Evolutionary conservation across 1,140 invertebrate genomes (phyloP), one percentile per base, ranked within the genome.

Genomic region (Philopotamus ludificatus): DNA sequence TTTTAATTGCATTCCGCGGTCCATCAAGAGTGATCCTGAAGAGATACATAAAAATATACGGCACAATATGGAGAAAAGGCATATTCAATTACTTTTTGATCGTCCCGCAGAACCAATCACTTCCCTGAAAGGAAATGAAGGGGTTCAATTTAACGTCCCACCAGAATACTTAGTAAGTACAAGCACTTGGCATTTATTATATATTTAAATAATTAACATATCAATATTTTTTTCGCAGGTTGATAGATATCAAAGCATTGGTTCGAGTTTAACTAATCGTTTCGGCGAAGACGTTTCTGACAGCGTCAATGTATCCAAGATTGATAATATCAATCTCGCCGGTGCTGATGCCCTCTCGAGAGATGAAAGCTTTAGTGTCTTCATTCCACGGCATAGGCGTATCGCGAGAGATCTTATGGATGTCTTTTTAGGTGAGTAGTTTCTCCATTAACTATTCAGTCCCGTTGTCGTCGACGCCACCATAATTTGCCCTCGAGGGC

Each of bases 21-120:
- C n/a, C n/a, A n/a, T n/a, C n/a, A n/a, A n/a, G n/a, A n/a, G 28
- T 34, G 28, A 34, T 7, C 28, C 4, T 12, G 4, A 4, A 34
- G 28, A 34, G 28, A 34, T 34, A 7, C 28, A 34, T 4, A 4
- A 12, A 34, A 34, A 34, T 7, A 34, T 57, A 12, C 53, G 16
- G 15, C 12, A 54, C 4, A 26, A 58, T 3, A 26, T 44, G 21
- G 39, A 47, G 1, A 60, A 41, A 28, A 71, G 62, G 18, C 47
- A 69, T 63, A 60, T 85, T 45, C 74, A 83, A 15, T 75, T 84
- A 45, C 75, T 87, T 2, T 86, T 86, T 67, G 85, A 87, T 70
- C 81, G 85, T 23, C 86, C 86, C 0, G 69, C 80, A 25, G 86
- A 87, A 72, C 85, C 86, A 1, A 77, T 85, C 3, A 87, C 87